Conservation (phyloP, 2,888 invertebrate species). For the Mamestra brassicae region DNA sequence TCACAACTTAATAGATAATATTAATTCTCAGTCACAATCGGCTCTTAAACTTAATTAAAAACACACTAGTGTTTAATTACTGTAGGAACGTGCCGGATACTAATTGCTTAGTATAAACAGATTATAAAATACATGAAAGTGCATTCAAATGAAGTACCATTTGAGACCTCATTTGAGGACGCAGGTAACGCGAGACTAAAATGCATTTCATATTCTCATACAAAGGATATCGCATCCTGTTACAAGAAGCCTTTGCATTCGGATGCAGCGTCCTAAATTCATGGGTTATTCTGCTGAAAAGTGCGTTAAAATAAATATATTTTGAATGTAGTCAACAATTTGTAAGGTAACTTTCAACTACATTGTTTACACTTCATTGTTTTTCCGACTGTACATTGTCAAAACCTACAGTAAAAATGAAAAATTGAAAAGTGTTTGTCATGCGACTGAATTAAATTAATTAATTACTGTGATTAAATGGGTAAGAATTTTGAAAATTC, state of each 20-base stretch:
- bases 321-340: not conserved
- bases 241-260: slow-evolving; percentile 77
- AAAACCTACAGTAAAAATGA: too few species aligned
- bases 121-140: slow-evolving; percentile 48
- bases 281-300: slow-evolving; percentile 62
- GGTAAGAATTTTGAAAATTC: too few species aligned
- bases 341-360: too few species aligned
- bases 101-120: slow-evolving; percentile 55
- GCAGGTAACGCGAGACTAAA: slow-evolving; percentile 62
- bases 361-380: too few species aligned
- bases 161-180: slow-evolving; percentile 52
- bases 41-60: slow-evolving; percentile 29
- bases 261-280: slow-evolving; percentile 75
- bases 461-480: too few species aligned
- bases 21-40: slow-evolving; percentile 36
- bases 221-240: slow-evolving; percentile 74
- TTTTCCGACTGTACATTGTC: too few species aligned
- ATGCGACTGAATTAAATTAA: too few species aligned
- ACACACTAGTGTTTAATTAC: slow-evolving; percentile 32
- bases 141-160: slow-evolving; percentile 57
- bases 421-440: too few species aligned
- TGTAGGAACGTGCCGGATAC: slow-evolving; percentile 48
- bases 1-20: slow-evolving; percentile 4
- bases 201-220: slow-evolving; percentile 72
- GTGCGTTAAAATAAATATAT: not conserved